Evolutionary conservation across 1,140 invertebrate genomes (phyloP).

Genomic region (Saccostrea echinata): DNA sequence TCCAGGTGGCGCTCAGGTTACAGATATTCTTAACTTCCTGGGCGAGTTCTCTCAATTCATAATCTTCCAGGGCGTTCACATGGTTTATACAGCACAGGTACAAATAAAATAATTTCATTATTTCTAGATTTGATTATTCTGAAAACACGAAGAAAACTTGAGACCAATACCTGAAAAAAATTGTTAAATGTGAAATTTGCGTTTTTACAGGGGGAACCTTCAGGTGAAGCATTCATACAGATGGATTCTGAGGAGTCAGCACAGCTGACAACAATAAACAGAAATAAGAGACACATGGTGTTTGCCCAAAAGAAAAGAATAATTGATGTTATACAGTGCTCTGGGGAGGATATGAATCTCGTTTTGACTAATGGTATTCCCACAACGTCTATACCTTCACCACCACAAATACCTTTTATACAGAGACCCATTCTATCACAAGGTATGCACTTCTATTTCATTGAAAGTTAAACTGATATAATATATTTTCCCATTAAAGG

Average conservation of each 20-base stretch:
- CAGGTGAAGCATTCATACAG: constrained; percentile 99
- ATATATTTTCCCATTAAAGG: neutral
- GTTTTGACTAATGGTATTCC: constrained; percentile 90
- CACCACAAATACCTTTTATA: constrained; percentile 67
- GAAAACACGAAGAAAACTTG: neutral
- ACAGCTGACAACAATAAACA: constrained; percentile 90
- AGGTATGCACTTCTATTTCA: constrained; percentile 53
- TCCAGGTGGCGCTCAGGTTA: constrained; percentile 96
- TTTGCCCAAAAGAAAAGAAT: constrained; percentile 96
- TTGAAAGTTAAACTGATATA: neutral
- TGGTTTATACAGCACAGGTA: constrained; percentile 97
- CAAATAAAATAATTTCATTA: neutral
- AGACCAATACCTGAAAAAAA: neutral
- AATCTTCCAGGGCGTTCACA: constrained; percentile 98
- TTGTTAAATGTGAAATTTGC: neutral
- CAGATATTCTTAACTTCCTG: constrained; percentile 98
- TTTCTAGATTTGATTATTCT: neutral
- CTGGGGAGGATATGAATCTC: constrained; percentile 95
- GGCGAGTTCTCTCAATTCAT: constrained; percentile 98
- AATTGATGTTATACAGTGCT: constrained; percentile 99
- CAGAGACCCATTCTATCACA: constrained; percentile 74
- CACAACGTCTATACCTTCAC: constrained; percentile 52
- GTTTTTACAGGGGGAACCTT: constrained; percentile 92
- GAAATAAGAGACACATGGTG: constrained; percentile 97
- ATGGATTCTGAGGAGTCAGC: constrained; percentile 98